Base-by-base conservation (phyloP, 2,888 invertebrate species). In the Archips crataeganus region DNA sequence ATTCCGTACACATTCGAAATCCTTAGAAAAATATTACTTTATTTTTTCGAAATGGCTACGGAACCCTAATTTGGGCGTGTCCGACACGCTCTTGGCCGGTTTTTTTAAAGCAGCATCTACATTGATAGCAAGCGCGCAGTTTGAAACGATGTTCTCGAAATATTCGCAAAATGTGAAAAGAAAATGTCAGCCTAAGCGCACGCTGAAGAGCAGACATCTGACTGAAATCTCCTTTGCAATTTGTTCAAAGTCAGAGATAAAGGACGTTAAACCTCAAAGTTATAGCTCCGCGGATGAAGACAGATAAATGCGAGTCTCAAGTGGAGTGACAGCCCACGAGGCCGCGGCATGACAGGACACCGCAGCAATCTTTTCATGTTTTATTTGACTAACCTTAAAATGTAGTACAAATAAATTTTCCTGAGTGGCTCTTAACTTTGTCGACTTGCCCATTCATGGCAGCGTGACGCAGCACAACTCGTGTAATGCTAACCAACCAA, bases 361-460 rank as follows among this genome's bases (percentile, higher is more conserved):
- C 9, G 47, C 34, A 3, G 23, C 45, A 51, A 60, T 39, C 47
- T 36, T 47, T 47, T 23, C 13, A 39, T 32, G 45, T 67, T 61
- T 23, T 47, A 59, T 39, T 65, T 15, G 66, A 60, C 71, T 13
- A 10, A 71, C 59, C 65, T 66, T 51, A 60, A 45, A 66, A 36
- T 49, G 34, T 47, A 39, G 64, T 36, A 51, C 60, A 62, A 65
- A 67, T 67, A 54, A 72, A 72, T 67, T 72, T 6, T 36, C 51
- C 57, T n/a, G 57, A 73, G 72, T 68, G 72, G 49, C 65, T 63
- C 54, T 57, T 54, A 60, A 72, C 62, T 72, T 47, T n/a, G 39
- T 47, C 34, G 39, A 59, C 32, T n/a, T 13, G 23, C n/a, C 23
- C 61, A 72, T 62, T 72, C 47, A 67, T 36, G 4, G 23, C 42